A percentile compares a stretch with the other conserved stretches of the same genome.
phyloP scores from a whole-genome alignment of 2,888 invertebrate species.

The Himalopsyche tibetana region DNA sequence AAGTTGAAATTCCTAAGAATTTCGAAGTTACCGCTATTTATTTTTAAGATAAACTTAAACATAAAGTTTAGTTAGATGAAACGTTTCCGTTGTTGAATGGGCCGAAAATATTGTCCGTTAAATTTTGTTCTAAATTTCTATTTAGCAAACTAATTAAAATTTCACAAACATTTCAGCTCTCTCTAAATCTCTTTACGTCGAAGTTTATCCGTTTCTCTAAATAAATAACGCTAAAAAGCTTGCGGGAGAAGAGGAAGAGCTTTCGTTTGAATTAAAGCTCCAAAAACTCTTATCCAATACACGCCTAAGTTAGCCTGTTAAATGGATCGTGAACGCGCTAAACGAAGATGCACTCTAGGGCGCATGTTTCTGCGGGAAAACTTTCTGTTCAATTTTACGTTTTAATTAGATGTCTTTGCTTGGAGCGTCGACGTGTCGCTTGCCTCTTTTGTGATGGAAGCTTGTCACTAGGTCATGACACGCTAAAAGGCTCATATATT shows the following conservation, averaged over 20 bases:
- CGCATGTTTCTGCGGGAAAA: conserved; percentile 27
- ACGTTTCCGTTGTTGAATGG: neutral
- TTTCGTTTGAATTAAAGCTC: conserved; percentile 53
- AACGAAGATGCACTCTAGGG: conserved; percentile 61
- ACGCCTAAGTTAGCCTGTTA: conserved; percentile 57
- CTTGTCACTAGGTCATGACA: no score
- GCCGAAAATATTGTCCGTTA: neutral
- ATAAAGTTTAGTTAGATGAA: no score
- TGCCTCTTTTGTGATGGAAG: neutral
- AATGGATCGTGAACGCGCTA: conserved; percentile 64
- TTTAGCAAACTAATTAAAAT: conserved; percentile 11
- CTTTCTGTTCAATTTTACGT: conserved; percentile 8
- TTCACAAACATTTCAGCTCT: conserved; percentile 20
- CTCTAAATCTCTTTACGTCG: conserved; percentile 17
- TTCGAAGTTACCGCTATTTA: no score
- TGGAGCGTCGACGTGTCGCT: neutral
- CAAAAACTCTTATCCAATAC: conserved; percentile 55
- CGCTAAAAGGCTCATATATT: no score
- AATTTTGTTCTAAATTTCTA: neutral
- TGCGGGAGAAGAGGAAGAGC: conserved; percentile 41
- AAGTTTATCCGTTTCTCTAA: conserved; percentile 16
- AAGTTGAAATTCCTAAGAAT: no score
- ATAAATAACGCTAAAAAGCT: conserved; percentile 26
- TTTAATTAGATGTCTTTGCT: conserved; percentile 18
- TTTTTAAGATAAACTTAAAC: no score